Percentiles rank a stretch among this genome's conserved stretches.
phyloP scores from a whole-genome alignment of 2,797 vertebrate genomes.

The Anableps anableps region DNA sequence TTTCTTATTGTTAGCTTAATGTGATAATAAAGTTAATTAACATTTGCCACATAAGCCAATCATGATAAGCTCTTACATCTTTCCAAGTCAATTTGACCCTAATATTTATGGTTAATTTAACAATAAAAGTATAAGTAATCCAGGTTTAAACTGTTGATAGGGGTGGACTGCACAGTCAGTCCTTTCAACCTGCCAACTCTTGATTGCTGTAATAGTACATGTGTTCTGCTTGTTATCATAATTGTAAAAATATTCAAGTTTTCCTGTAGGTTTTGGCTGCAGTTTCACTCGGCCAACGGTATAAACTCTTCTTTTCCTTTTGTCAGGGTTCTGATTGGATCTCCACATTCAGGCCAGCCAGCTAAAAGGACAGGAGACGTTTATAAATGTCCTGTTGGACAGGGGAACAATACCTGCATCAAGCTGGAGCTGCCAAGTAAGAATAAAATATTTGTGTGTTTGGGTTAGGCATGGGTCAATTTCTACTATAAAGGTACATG shows the following conservation, averaged over 20 bases:
- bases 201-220: conserved; percentile 29
- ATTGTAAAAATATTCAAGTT: conserved; percentile 17
- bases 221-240: conserved; percentile 29
- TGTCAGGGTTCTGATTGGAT: conserved; percentile 95
- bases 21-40: conserved; percentile 28
- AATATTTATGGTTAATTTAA: conserved; percentile 41
- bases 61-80: conserved; percentile 33
- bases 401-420: conserved; percentile 76
- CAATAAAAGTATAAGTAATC: conserved; percentile 28
- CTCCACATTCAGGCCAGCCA: conserved; percentile 92
- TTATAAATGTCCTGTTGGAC: conserved; percentile 92
- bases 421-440: conserved; percentile 92
- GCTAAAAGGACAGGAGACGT: conserved; percentile 91
- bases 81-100: conserved; percentile 21
- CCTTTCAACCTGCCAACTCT: conserved; percentile 10
- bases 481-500: not conserved
- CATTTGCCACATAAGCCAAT: conserved; percentile 16
- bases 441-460: conserved; percentile 42
- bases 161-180: conserved; percentile 8
- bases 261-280: conserved; percentile 37
- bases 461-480: not conserved
- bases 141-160: conserved; percentile 18
- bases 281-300: conserved; percentile 24
- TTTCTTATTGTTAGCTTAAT: conserved; percentile 1
- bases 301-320: conserved; percentile 8